phyloP scores from a whole-genome alignment of 2,113 vertebrate species.

The Ammodramus savannarum region DNA sequence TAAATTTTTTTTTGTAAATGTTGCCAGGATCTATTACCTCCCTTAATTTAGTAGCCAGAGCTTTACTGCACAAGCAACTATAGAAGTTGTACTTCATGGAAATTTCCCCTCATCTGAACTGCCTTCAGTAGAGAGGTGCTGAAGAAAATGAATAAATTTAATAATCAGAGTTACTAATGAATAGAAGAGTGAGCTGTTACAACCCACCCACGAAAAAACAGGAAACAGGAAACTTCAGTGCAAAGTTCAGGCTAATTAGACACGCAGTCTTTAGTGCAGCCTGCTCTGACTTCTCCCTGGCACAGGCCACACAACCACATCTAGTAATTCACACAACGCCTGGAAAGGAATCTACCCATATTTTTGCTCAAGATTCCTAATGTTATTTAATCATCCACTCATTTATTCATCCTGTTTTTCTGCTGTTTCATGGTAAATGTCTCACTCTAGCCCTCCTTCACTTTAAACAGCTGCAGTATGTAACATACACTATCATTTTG shows the following conservation, averaged over 20 bases:
- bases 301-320: neutral
- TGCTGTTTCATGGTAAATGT: neutral
- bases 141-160: neutral
- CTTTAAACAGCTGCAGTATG: neutral
- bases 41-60: neutral
- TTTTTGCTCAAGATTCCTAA: neutral
- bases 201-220: neutral
- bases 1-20: neutral
- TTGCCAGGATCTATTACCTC: neutral
- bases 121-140: neutral
- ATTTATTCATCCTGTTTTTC: neutral
- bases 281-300: neutral
- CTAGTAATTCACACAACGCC: neutral
- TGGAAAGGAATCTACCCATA: neutral
- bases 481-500: neutral
- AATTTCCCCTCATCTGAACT: neutral
- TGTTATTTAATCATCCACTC: neutral
- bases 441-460: neutral
- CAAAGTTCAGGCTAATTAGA: neutral
- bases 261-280: neutral
- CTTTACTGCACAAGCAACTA: neutral
- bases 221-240: neutral
- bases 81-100: neutral
- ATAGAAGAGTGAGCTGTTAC: neutral
- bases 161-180: neutral